A percentile compares a stretch with the other conserved stretches of the same genome.
These are phyloP conservation scores for Synergus japonicus DNA, from an alignment of 2,888 invertebrate genomes.

Conservation along the genomic window DNA sequence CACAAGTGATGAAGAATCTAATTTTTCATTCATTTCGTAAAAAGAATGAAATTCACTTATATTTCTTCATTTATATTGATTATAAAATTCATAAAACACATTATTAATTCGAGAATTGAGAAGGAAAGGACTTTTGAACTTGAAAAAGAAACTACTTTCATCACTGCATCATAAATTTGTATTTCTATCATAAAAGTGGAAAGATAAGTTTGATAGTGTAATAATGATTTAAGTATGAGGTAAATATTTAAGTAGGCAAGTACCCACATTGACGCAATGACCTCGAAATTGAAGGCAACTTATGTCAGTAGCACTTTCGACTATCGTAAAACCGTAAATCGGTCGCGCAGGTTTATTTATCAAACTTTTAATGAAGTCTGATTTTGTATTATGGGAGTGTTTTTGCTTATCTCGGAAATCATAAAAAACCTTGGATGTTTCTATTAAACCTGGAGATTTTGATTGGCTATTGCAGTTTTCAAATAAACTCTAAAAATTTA, in stretches of 20 bases:
- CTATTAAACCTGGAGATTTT: background rate
- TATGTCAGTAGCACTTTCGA: slow-evolving; percentile 24
- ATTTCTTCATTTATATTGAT: background rate
- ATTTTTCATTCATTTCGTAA: background rate
- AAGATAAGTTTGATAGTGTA: background rate
- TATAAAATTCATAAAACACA: background rate
- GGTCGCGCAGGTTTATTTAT: slow-evolving; percentile 32
- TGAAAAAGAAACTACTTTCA: background rate
- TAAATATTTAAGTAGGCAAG: background rate
- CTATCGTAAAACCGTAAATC: slow-evolving; percentile 27
- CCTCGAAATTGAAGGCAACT: slow-evolving; percentile 14
- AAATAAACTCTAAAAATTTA: background rate
- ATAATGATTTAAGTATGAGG: background rate
- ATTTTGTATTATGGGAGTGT: slow-evolving; percentile 7
- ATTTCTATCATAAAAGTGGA: background rate
- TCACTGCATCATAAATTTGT: background rate
- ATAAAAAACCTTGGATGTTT: background rate
- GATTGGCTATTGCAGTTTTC: background rate
- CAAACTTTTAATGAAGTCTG: slow-evolving; percentile 21
- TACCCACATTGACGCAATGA: background rate
- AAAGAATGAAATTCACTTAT: background rate
- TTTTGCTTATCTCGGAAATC: background rate
- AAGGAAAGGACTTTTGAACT: background rate
- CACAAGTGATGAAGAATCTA: background rate
- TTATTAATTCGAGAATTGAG: background rate